Evolutionary conservation across 2,888 invertebrate genomes (phyloP).

Genomic region (Drosophila mercatorum): DNA sequence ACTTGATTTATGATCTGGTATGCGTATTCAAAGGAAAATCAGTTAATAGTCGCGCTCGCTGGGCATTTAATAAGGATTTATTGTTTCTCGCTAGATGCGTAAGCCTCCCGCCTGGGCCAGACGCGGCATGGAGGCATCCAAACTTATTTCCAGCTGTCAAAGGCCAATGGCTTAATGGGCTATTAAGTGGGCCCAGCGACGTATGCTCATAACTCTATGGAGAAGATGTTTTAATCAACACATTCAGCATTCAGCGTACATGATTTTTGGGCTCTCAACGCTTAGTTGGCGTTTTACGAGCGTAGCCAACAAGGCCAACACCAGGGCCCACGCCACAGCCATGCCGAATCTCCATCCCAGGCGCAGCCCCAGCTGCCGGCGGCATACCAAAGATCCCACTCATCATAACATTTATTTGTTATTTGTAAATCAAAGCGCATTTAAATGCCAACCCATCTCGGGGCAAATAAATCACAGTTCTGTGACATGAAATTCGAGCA

Average conservation of each 20-base stretch:
- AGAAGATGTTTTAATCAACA: conserved; percentile 74
- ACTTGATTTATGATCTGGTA: conserved; percentile 69
- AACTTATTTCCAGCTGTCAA: conserved; percentile 66
- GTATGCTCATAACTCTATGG: conserved; percentile 54
- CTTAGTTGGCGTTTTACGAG: conserved; percentile 77
- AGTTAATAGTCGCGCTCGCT: conserved; percentile 71
- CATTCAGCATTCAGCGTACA: conserved; percentile 49
- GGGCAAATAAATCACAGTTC: conserved; percentile 68
- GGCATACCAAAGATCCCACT: conserved; percentile 80
- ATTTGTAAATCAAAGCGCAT: conserved; percentile 79
- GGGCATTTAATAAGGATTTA: conserved; percentile 78
- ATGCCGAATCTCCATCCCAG: conserved; percentile 23
- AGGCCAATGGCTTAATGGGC: conserved; percentile 74
- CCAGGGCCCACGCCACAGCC: conserved; percentile 26
- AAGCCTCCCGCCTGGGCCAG: conserved; percentile 48
- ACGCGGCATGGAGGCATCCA: conserved; percentile 7
- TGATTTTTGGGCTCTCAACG: conserved; percentile 63
- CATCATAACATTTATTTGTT: conserved; percentile 80
- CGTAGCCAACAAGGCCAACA: conserved; percentile 64
- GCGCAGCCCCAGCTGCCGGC: conserved; percentile 62
- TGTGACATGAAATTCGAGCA: conserved; percentile 79
- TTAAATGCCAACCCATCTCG: conserved; percentile 68
- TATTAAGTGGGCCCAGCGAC: conserved; percentile 68
- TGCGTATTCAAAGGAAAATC: conserved; percentile 74
- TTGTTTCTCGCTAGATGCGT: conserved; percentile 73